Base-by-base conservation (phyloP, 2,797 vertebrate genomes). In the Channallabes apus region DNA sequence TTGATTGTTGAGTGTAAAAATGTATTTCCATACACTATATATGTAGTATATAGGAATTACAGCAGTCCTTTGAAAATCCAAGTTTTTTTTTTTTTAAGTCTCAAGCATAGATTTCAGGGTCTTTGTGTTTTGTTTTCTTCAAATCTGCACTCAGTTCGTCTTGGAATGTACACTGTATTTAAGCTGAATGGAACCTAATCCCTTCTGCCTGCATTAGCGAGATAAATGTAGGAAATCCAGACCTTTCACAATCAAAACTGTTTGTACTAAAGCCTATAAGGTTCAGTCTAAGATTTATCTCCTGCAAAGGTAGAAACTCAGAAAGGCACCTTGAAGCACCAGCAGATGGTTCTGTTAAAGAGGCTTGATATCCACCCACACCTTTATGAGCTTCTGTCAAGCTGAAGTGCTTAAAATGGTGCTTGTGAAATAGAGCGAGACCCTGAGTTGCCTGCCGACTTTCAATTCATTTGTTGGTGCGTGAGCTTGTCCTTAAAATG, bases 341-440 rank as follows among this genome's bases (percentile, higher is more conserved):
- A 18, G 67, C 76, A 88, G 80, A 83, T 85, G 83, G 64, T 61
- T 84, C 73, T 78, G 84, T 86, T 73, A 81, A 83, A 81, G 67
- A 84, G 38, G 18, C 29, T 82, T 41, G 22, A 88, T 87, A 85
- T 85, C 77, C n/a, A 17, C 65, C 71, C 82, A 77, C 84, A 82
- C 84, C 61, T 85, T 79, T 85, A 87, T 82, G 72, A 54, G 46
- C 58, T 61, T 86, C 84, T 87, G 80, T 67, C 86, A 86, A 82
- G 72, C 54, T 87, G 82, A 89, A 85, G 69, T 83, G 82, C 84
- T 87, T 82, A 83, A 86, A 83, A 38, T 6, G 54, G 65, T 54
- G 27, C 76, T 80, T 73, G 76, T 80, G 82, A 80, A 79, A 41
- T 62, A 72, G 75, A 83, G 85, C 38, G 41, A 77, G 51, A 82